These are phyloP conservation scores for Phasia obesa DNA, from an alignment of 2,888 invertebrate genomes.

Conservation along the genomic window DNA sequence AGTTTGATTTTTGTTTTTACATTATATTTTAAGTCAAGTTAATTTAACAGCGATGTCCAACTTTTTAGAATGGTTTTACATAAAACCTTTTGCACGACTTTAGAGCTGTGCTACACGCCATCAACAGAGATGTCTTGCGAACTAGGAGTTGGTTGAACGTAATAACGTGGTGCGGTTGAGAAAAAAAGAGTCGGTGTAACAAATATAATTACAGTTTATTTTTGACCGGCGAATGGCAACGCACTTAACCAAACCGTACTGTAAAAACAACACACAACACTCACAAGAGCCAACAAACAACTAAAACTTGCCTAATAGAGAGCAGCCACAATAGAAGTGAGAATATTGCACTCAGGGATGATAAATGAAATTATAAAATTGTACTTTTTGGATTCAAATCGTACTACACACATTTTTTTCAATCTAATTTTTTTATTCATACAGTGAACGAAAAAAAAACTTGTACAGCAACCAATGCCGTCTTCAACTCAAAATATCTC, in stretches of 20 bases:
- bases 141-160: slow-evolving; percentile 27
- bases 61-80: slow-evolving; percentile 28
- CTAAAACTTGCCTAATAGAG: slow-evolving; percentile 65
- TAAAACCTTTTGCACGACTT: slow-evolving; percentile 11
- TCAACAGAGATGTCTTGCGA: slow-evolving; percentile 33
- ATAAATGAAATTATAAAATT: no score
- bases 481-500: background rate
- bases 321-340: slow-evolving; percentile 33
- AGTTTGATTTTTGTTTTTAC: slow-evolving; percentile 29
- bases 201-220: slow-evolving; percentile 71
- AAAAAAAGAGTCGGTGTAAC: slow-evolving; percentile 52
- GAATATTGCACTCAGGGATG: slow-evolving; percentile 31
- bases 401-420: no score
- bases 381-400: no score
- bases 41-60: slow-evolving; percentile 49
- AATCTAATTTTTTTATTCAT: no score
- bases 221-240: slow-evolving; percentile 68
- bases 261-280: slow-evolving; percentile 61
- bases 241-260: slow-evolving; percentile 61
- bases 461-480: background rate
- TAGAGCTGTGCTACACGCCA: slow-evolving; percentile 29
- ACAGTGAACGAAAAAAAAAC: background rate
- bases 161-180: slow-evolving; percentile 39
- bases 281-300: slow-evolving; percentile 69
- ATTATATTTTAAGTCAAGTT: slow-evolving; percentile 36